phyloP scores from a whole-genome alignment of 2,113 vertebrate genomes.

The Hylia prasina region DNA sequence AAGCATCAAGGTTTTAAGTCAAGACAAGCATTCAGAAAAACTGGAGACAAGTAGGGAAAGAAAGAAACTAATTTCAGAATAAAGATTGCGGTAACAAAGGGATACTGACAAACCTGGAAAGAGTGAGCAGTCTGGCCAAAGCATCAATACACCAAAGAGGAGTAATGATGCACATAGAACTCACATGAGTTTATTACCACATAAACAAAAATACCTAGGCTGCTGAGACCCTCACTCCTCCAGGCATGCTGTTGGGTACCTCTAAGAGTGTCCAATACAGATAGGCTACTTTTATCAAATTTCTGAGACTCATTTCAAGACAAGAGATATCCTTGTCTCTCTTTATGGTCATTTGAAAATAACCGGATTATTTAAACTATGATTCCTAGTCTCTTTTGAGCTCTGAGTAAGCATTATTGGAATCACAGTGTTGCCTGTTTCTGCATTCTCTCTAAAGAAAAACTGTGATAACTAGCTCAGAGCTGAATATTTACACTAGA shows the following conservation, averaged over 20 bases:
- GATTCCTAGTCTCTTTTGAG: not conserved
- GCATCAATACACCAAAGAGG: not conserved
- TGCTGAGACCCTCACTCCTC: not conserved
- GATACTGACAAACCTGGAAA: not conserved
- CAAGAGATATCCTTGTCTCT: not conserved
- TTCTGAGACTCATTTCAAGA: not conserved
- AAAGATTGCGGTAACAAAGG: fast-evolving
- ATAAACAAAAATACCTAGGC: not conserved
- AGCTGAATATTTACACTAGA: not conserved
- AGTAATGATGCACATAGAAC: not conserved
- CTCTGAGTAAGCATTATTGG: not conserved
- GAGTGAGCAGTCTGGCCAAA: not conserved
- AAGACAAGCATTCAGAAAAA: not conserved
- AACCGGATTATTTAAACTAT: not conserved
- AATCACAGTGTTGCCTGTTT: not conserved
- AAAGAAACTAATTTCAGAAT: not conserved
- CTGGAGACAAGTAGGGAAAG: not conserved
- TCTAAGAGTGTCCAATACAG: not conserved
- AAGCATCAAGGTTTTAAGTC: not conserved
- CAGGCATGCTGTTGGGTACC: not conserved
- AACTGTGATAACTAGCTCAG: not conserved
- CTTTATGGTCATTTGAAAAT: not conserved
- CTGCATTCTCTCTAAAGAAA: not conserved
- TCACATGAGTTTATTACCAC: not conserved
- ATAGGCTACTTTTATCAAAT: not conserved